Conservation (phyloP, 2,113 vertebrate genomes). For the Ophthalmolycus amberensis region DNA sequence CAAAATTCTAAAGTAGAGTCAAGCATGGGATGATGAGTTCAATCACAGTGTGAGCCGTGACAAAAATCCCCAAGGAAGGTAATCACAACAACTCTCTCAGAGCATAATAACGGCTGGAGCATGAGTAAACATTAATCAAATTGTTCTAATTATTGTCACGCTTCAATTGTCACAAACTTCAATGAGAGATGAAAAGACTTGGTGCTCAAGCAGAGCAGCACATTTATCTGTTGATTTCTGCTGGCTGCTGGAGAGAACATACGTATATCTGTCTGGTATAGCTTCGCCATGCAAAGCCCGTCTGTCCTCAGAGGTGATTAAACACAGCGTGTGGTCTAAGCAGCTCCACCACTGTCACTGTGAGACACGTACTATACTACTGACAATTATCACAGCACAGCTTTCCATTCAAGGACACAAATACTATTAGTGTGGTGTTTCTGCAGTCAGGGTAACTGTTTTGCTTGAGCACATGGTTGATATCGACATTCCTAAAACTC, state of each 20-base stretch:
- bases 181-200: background rate
- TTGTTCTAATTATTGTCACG: background rate
- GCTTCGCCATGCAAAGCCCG: slow-evolving; percentile 1
- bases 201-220: no score
- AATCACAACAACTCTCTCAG: no score
- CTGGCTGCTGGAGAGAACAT: background rate
- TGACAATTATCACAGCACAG: slow-evolving; percentile 16
- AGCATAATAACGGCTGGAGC: background rate
- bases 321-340: slow-evolving; percentile 14
- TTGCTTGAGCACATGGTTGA: background rate
- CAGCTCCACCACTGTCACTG: background rate
- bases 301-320: slow-evolving; percentile 33
- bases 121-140: background rate
- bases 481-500: background rate
- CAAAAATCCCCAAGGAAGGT: no score
- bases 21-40: no score
- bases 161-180: background rate
- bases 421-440: background rate
- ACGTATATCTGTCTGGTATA: background rate
- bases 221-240: background rate
- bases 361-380: background rate
- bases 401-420: slow-evolving; percentile 1
- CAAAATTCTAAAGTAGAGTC: no score
- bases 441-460: background rate
- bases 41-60: no score